A percentile compares a stretch with the other conserved stretches of the same genome.
Evolutionary conservation across 2,888 invertebrate species (phyloP).

Genomic region (Therioaphis trifolii): DNA sequence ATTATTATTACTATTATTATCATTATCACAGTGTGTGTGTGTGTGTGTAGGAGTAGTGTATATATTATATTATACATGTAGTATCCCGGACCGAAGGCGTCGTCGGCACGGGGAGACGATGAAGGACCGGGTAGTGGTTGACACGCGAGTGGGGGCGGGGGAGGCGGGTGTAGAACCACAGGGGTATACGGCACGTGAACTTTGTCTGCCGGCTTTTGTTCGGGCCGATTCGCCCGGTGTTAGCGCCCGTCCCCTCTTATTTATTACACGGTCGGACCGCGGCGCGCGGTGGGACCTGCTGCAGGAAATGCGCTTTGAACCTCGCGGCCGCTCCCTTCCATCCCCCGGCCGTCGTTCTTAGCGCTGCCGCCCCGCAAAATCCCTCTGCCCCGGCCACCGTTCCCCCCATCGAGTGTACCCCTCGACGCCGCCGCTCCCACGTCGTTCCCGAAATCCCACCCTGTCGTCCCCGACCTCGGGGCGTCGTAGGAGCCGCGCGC

Average conservation of each 20-base stretch:
- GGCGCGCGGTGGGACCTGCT: not conserved
- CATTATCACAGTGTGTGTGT: not conserved
- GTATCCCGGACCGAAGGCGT: constrained; percentile 7
- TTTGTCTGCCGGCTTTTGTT: constrained; percentile 58
- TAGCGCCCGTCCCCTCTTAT: constrained; percentile 41
- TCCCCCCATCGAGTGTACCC: not conserved
- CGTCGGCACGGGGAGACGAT: not conserved
- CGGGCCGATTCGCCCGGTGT: constrained; percentile 52
- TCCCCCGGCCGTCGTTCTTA: no score
- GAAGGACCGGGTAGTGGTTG: not conserved
- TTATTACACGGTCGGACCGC: constrained; percentile 45
- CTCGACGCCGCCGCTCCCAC: not conserved
- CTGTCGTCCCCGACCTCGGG: not conserved
- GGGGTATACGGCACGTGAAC: constrained; percentile 53
- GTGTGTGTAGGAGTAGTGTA: not conserved
- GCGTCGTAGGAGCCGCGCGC: not conserved
- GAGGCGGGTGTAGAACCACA: no score
- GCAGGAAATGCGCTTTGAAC: constrained; percentile 52
- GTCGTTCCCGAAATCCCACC: not conserved
- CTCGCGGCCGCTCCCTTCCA: not conserved
- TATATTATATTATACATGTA: not conserved
- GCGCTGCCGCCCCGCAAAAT: no score
- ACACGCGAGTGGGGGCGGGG: not conserved
- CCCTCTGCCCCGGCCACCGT: no score
- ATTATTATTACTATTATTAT: constrained; percentile 9